phyloP scores from a whole-genome alignment of 2,113 vertebrate species.

The Calyptommatus sinebrachiatus region DNA sequence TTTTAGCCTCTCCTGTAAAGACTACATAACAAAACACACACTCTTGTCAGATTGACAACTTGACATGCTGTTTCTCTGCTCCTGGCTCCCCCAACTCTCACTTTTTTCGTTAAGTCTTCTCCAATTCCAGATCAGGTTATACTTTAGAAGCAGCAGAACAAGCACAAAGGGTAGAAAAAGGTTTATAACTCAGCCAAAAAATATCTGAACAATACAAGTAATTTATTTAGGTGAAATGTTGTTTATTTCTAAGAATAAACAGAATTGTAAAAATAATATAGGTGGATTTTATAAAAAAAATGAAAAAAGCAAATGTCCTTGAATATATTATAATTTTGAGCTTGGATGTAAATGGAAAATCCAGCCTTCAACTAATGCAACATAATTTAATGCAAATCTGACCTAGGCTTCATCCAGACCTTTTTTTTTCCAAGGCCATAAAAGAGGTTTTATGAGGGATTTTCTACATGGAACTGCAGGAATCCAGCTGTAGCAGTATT shows the following conservation, averaged over 20 bases:
- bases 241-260: not conserved
- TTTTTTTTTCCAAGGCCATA: too few species aligned
- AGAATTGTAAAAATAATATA: not conserved
- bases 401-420: not conserved
- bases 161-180: not conserved
- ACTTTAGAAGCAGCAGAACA: not conserved
- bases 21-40: not conserved
- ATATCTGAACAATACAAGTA: not conserved
- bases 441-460: not conserved
- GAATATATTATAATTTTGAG: not conserved
- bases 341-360: not conserved
- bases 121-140: constrained; percentile 6
- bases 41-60: not conserved
- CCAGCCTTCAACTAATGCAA: not conserved
- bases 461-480: too few species aligned
- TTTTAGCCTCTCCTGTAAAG: constrained; percentile 13
- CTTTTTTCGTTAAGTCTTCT: constrained; percentile 22
- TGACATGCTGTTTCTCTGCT: constrained; percentile 12
- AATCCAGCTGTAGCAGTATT: too few species aligned
- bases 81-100: accelerated
- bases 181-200: not conserved
- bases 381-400: not conserved
- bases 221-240: not conserved
- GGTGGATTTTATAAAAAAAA: not conserved
- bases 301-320: not conserved